Base-by-base conservation (phyloP, 64 coral and sea anemone species). In the Orbicella faveolata region DNA sequence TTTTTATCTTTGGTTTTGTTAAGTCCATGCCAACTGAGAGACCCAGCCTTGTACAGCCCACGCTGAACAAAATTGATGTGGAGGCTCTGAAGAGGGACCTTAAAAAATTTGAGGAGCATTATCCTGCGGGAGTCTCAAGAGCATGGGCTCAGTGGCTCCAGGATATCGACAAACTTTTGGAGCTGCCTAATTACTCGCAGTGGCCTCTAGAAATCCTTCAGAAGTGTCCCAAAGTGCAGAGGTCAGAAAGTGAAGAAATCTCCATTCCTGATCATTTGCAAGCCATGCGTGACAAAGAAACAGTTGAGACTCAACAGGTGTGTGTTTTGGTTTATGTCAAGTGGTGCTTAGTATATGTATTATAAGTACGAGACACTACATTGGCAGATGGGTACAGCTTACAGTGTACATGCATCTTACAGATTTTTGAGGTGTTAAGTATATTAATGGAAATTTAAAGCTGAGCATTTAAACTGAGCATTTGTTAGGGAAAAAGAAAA, bases 211-310 rank as follows among this genome's bases (percentile, higher is more conserved):
- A 61, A 26, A 80, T 80, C 33, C 53, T 80, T 21, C 8, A 57
- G 55, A 79, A 53, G 4, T 79, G 0, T 79, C 57, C 21, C 78
- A 80, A 55, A 80, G 78, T 80, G 39, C 39, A 41, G 11, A 80
- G 53, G 78, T 52, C 54, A 80, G 78, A n/a, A 55, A 80, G 6
- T 80, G 54, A 80, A 51, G 53, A 80, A 15, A 16, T 80, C 5
- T 11, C 25, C 54, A 34, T 61, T 80, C 78, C 78, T 57, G 78
- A 26, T 80, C 78, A 80, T 80, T 80, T 80, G 78, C 52, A 80
- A 61, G 78, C 78, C 12, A 26, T 80, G 78, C 53, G 78, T 59
- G 78, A 80, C 78, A 80, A 80, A 80, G 78, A 80, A 59, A 80
- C 78, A 80, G 52, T 59, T 52, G 53, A 80, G 21, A 80, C 78